Evolutionary conservation across 2,113 vertebrate genomes (phyloP).

Genomic region (Hymenochirus boettgeri): DNA sequence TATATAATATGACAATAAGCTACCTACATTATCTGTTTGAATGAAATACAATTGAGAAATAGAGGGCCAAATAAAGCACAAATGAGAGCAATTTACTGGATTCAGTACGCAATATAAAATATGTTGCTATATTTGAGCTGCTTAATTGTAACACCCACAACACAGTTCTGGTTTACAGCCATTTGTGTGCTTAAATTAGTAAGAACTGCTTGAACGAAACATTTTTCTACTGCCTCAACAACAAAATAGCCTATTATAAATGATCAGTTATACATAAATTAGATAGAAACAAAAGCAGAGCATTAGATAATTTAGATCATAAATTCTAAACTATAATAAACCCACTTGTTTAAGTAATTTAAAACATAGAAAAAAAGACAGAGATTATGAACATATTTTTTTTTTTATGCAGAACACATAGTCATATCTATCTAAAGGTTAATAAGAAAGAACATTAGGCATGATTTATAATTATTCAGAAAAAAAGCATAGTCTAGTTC

Average conservation of each 20-base stretch:
- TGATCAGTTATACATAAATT: neutral
- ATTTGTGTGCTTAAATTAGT: slow-evolving; percentile 1
- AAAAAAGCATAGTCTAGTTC: neutral
- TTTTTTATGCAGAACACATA: neutral
- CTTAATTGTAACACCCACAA: neutral
- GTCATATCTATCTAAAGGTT: slow-evolving; percentile 3
- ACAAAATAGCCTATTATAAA: neutral
- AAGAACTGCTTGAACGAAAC: neutral
- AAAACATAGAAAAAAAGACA: too few species aligned
- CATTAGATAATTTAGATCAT: neutral
- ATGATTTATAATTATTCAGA: slow-evolving; percentile 2
- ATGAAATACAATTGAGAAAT: too few species aligned
- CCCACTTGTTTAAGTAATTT: neutral
- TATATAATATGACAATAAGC: too few species aligned
- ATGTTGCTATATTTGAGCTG: too few species aligned
- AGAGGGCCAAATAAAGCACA: too few species aligned
- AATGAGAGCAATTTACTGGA: too few species aligned
- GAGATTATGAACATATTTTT: too few species aligned
- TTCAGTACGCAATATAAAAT: too few species aligned
- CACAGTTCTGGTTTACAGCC: neutral
- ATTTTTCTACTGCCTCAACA: neutral
- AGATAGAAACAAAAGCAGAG: neutral
- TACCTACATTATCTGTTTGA: too few species aligned
- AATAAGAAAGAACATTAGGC: slow-evolving; percentile 5
- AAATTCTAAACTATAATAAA: slow-evolving; percentile 8